Percentiles rank a stretch among this genome's conserved stretches.
Conservation (phyloP, 2,113 vertebrate genomes). For the Cariama cristata region DNA sequence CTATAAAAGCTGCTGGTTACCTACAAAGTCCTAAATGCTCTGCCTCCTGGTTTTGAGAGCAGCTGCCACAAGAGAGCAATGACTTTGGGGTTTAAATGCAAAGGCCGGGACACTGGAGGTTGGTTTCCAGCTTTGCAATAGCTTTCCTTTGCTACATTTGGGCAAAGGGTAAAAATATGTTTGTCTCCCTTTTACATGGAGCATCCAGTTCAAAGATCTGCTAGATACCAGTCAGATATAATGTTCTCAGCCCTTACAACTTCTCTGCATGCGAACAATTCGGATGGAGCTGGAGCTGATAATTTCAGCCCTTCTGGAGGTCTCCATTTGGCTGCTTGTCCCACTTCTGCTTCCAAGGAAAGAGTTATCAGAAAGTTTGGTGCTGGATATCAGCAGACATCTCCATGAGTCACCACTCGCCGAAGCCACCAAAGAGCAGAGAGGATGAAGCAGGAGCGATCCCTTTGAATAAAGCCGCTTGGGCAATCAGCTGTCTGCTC, state of each 20-base stretch:
- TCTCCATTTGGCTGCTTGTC: neutral
- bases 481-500: neutral
- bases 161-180: neutral
- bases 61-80: neutral
- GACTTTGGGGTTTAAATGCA: neutral
- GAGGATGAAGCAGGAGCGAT: neutral
- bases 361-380: neutral
- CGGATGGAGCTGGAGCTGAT: neutral
- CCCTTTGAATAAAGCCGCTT: neutral
- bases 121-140: neutral
- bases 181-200: neutral
- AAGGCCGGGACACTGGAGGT: accelerated
- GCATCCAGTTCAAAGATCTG: neutral
- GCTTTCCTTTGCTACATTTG: neutral
- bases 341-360: neutral
- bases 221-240: neutral
- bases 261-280: neutral
- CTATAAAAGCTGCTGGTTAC: neutral
- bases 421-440: neutral
- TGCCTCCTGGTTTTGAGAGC: neutral
- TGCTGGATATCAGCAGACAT: neutral
- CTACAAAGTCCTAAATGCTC: neutral
- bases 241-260: accelerated
- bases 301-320: neutral
- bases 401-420: neutral